These are phyloP conservation scores for Penaeus vannamei DNA, from an alignment of 1,140 invertebrate species.

Conservation along the genomic window DNA sequence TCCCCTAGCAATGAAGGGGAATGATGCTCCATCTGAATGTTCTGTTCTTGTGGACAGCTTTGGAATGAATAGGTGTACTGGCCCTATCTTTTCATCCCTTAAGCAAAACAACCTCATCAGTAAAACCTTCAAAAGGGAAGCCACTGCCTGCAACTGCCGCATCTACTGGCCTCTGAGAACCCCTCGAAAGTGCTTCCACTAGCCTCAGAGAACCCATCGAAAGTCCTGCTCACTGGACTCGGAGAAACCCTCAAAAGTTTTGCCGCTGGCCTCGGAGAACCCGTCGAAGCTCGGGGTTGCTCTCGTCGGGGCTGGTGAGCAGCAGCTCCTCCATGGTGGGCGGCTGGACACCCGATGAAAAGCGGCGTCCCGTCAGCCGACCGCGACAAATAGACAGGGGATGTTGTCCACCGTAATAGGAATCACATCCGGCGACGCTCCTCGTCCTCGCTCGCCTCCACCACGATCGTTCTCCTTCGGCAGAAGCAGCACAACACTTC, in stretches of 20 bases:
- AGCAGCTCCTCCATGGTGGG: conserved; percentile 9
- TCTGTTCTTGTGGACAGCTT: no score
- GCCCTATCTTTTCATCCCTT: no score
- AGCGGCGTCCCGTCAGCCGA: conserved; percentile 6
- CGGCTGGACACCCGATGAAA: conserved; percentile 34
- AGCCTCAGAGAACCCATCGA: conserved; percentile 7
- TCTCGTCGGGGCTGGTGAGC: background rate
- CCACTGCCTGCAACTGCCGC: background rate
- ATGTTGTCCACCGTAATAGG: conserved; percentile 37
- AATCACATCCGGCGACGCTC: background rate
- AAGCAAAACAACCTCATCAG: background rate
- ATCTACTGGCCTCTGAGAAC: background rate
- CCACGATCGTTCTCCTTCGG: background rate
- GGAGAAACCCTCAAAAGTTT: conserved; percentile 37
- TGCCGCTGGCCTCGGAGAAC: conserved; percentile 44
- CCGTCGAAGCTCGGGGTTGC: conserved; percentile 35
- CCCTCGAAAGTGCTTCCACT: background rate
- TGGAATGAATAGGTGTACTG: no score
- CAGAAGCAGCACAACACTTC: background rate
- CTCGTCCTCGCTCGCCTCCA: background rate
- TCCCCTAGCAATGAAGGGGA: no score
- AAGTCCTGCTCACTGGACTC: background rate
- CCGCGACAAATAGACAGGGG: conserved; percentile 36
- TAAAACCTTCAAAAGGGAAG: background rate
- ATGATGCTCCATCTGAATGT: no score